These are phyloP conservation scores for Cirrhinus mrigala DNA, from an alignment of 2,797 vertebrate species.

Conservation along the genomic window DNA sequence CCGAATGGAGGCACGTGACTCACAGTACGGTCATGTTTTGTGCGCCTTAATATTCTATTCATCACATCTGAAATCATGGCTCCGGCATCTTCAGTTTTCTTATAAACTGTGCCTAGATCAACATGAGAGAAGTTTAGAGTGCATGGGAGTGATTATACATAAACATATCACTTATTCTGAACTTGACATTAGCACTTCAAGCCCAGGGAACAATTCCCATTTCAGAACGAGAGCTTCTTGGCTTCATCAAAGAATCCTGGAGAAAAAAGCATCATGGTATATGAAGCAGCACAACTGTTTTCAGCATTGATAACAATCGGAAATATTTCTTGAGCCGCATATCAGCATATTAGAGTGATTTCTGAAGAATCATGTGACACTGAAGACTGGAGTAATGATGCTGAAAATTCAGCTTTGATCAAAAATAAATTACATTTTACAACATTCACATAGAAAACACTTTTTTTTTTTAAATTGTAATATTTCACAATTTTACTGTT, in stretches of 20 bases:
- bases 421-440: not conserved
- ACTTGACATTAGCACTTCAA: constrained; percentile 6
- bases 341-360: not conserved
- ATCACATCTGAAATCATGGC: not conserved
- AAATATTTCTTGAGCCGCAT: not conserved
- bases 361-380: not conserved
- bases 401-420: not conserved
- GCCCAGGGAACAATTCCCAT: not conserved
- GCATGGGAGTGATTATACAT: constrained; percentile 1
- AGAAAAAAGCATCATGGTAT: not conserved
- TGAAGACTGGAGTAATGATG: not conserved
- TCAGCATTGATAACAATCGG: not conserved
- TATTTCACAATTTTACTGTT: not conserved
- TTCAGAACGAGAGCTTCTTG: not conserved
- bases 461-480: not conserved
- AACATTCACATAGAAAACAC: not conserved
- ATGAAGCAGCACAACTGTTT: not conserved
- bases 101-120: constrained; percentile 17
- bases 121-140: constrained; percentile 5
- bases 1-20: not conserved
- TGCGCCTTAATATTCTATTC: not conserved
- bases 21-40: not conserved
- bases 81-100: not conserved
- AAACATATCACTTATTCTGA: constrained; percentile 33
- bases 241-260: not conserved